Evolutionary conservation across 2,113 vertebrate species (phyloP), one percentile per base, ranked within the genome.

Genomic region (Corythoichthys intestinalis): DNA sequence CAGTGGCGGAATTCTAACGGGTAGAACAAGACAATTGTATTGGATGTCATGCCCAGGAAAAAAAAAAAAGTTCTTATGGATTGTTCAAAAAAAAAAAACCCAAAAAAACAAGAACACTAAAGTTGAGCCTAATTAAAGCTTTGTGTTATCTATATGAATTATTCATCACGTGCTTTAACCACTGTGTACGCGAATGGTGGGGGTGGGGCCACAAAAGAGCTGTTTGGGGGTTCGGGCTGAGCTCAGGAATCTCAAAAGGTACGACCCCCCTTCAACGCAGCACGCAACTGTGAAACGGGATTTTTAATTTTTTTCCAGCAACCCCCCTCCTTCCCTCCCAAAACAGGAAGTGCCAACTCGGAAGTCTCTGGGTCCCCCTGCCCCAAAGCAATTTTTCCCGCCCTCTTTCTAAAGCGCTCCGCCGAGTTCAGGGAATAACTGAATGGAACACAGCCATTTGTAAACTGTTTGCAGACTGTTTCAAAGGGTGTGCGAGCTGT

Each of bases 371-470:
- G 82, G 74, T 66, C 70, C 67, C 57, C 53, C 65, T 66, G 64
- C 67, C 81, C 76, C 80, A 62, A 91, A 90, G 91, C 91, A 92
- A 91, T 91, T 92, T 88, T 92, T 90, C 90, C 90, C 85, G 91
- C 90, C 89, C 88, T 88, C 89, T 91, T 93, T 90, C 88, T 91
- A 90, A 89, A 88, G 9, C 17, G 17, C 38, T 10, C 61, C 44
- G 9, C 41, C 91, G 90, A 92, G 92, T 92, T 93, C 92, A 92
- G 92, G 92, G 92, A 93, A 91, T 88, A 90, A 90, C 86, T 72
- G 92, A 93, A 92, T 89, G 92, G 92, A 93, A 92, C 89, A 93
- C 92, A 93, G 92, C 92, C 92, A 93, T 93, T 92, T 87, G 90
- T 89, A 92, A 91, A 91, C 87, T 91, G 90, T 89, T 89, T 91